Percentiles rank a stretch among this genome's conserved stretches.
phyloP scores from a whole-genome alignment of 2,797 vertebrate genomes.

The Zalophus californianus region DNA sequence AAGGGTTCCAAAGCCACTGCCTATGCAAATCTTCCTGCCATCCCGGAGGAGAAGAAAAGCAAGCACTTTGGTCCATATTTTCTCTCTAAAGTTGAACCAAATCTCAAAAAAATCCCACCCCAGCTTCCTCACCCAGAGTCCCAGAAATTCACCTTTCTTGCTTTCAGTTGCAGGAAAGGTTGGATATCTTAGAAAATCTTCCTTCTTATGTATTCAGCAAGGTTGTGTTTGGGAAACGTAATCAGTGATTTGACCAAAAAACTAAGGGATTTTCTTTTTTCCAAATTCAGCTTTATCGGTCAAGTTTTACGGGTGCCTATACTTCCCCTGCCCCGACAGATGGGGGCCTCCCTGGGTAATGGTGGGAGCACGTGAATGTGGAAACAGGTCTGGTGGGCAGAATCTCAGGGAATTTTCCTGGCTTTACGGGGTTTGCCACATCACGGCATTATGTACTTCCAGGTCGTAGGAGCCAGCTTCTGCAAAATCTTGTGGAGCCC shows the following conservation, averaged over 20 bases:
- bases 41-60: neutral
- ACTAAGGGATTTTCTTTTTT: slow-evolving; percentile 36
- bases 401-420: neutral
- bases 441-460: neutral
- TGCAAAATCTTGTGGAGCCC: neutral
- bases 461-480: neutral
- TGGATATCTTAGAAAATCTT: neutral
- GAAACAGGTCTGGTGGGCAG: neutral
- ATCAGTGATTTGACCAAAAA: neutral
- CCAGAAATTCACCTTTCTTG: neutral
- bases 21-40: neutral
- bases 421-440: neutral
- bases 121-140: neutral
- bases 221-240: neutral
- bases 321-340: neutral
- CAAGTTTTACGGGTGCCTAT: neutral
- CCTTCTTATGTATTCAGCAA: neutral
- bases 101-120: neutral
- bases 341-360: neutral
- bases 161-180: neutral
- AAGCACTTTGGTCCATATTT: neutral
- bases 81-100: neutral
- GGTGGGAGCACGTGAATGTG: neutral
- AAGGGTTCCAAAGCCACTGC: neutral
- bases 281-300: neutral